Evolutionary conservation across 2,888 invertebrate genomes (phyloP).

Genomic region (Amphimallon solstitiale): DNA sequence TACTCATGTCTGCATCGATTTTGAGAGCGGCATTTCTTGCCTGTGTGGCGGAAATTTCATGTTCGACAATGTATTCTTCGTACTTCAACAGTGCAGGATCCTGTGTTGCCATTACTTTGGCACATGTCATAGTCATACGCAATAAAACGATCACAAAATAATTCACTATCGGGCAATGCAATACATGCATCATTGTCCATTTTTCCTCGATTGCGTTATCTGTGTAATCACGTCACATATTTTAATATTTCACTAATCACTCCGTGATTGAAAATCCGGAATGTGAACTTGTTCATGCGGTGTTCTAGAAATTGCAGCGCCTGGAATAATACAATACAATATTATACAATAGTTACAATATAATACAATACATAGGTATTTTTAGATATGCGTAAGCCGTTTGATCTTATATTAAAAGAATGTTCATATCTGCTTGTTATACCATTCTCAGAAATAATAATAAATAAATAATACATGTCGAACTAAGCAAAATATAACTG

Average conservation of each 20-base stretch:
- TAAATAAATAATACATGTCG: no score
- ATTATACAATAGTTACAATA: no score
- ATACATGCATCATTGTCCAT: slow-evolving; percentile 38
- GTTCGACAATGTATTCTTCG: slow-evolving; percentile 73
- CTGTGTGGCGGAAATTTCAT: slow-evolving; percentile 69
- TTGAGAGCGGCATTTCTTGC: slow-evolving; percentile 68
- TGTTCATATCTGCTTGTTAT: no score
- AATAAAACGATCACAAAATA: slow-evolving; percentile 7
- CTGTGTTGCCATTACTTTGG: slow-evolving; percentile 37
- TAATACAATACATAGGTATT: no score
- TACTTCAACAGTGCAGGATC: slow-evolving; percentile 49
- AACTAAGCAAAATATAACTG: no score
- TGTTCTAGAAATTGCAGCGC: no score
- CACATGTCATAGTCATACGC: background rate
- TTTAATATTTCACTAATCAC: background rate
- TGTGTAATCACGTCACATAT: slow-evolving; percentile 16
- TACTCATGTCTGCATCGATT: slow-evolving; percentile 64
- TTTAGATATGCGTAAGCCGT: no score
- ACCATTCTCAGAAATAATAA: no score
- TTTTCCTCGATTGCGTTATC: slow-evolving; percentile 25
- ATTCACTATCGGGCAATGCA: slow-evolving; percentile 17
- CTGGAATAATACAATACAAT: no score
- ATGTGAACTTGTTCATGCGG: background rate
- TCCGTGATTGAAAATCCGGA: background rate
- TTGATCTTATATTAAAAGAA: no score